Conservation (phyloP, 2,113 vertebrate species). For the Malurus melanocephalus region DNA sequence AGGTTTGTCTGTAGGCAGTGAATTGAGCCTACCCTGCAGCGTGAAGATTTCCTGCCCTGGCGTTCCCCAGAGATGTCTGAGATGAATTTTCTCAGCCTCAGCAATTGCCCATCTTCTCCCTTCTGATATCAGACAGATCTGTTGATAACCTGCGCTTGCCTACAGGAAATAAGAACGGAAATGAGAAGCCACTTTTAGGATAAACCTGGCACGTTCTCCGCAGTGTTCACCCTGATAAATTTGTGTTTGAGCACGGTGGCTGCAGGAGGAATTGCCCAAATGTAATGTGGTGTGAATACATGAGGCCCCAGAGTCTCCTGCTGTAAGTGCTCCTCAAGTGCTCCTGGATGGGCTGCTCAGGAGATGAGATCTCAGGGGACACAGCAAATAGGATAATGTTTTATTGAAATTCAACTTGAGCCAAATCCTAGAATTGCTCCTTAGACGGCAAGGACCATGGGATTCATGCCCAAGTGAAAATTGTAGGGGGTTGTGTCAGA, state of each 20-base stretch:
- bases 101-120: not conserved
- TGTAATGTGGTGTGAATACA: not conserved
- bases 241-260: not conserved
- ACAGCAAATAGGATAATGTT: not conserved
- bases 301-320: not conserved
- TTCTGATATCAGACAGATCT: not conserved
- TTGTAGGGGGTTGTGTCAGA: not conserved
- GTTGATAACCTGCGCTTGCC: not conserved
- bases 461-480: not conserved
- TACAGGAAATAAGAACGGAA: not conserved
- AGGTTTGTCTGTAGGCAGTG: not conserved
- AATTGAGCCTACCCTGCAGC: not conserved
- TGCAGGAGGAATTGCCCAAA: not conserved
- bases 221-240: not conserved
- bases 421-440: not conserved
- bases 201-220: not conserved
- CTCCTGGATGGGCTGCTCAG: conserved; percentile 26
- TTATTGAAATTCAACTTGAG: not conserved
- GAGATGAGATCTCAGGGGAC: not conserved
- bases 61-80: not conserved
- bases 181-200: not conserved
- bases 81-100: not conserved
- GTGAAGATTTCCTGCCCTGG: not conserved
- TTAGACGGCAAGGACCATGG: not conserved
- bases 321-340: not conserved